Conservation (phyloP, 2,113 vertebrate species). For the Ahaetulla prasina region DNA sequence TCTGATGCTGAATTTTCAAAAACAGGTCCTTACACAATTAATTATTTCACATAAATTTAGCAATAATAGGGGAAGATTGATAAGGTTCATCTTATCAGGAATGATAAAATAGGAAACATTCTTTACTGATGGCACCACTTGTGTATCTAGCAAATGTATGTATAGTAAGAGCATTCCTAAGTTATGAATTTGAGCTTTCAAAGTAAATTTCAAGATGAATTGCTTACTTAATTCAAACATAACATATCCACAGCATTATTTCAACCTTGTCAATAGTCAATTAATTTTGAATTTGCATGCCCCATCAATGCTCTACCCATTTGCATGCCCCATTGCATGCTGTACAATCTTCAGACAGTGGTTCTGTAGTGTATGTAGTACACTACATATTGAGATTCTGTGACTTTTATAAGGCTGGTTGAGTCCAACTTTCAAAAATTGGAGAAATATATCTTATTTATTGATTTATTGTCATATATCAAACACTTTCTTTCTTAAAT, state of each 20-base stretch:
- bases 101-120: background rate
- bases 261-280: background rate
- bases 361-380: background rate
- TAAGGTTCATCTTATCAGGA: background rate
- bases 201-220: background rate
- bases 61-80: background rate
- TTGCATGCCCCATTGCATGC: background rate
- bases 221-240: background rate
- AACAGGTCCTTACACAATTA: background rate
- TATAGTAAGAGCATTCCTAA: background rate
- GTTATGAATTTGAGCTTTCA: background rate
- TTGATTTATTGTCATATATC: background rate
- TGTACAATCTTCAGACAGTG: background rate
- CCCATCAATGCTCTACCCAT: background rate
- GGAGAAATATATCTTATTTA: background rate
- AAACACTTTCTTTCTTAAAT: conserved; percentile 11
- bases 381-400: background rate
- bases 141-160: background rate
- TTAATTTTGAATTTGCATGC: background rate
- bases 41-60: background rate
- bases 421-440: background rate
- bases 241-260: background rate
- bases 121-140: background rate
- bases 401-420: background rate
- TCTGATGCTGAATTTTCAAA: background rate